Base-by-base conservation (phyloP, 2,888 invertebrate species). In the Embidobia sp. region DNA sequence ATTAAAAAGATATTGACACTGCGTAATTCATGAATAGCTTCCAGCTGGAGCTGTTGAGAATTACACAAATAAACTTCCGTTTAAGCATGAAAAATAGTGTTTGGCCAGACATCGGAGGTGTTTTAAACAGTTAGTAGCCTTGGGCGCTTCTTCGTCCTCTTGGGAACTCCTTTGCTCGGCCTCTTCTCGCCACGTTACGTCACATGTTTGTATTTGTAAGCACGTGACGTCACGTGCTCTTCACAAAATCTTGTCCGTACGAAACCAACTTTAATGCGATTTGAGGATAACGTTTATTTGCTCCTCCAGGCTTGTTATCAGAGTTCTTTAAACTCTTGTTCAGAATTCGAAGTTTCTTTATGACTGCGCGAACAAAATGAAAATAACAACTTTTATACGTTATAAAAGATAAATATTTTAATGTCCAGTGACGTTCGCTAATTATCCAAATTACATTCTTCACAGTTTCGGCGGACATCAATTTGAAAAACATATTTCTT, bases 81-180 rank as follows among this genome's bases (percentile, higher is more conserved):
- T 67, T 53, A 46, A 61, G 61, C 40, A 67, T 61, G 66, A 67
- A 74, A 67, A 74, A 74, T 74, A 70, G 59, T 70, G 57, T 76
- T 76, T 76, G 64, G 44, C 42, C 76, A 66, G 70, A 66, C 76
- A 64, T 64, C 29, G 10, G 40, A 69, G 74, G 69, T 74, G 76
- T 69, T 80, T 79, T 70, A 73, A 80, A 82, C 79, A 82, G 78
- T 74, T 66, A 73, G 79, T 77, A 66, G 83, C 82, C 79, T 64
- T 75, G 79, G 79, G 82, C 78, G 69, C 76, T 82, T 63, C 72
- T 77, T 81, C 81, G 81, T 82, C 79, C 81, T 82, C 79, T 77
- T 82, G 78, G 75, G 74, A 77, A 61, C 79, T 74, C 72, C 77
- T 79, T 61, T 67, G 74, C 79, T 78, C 55, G 63, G 78, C 77